Evolutionary conservation across 1,140 invertebrate genomes (phyloP).

Genomic region (Armadillidium nasatum): DNA sequence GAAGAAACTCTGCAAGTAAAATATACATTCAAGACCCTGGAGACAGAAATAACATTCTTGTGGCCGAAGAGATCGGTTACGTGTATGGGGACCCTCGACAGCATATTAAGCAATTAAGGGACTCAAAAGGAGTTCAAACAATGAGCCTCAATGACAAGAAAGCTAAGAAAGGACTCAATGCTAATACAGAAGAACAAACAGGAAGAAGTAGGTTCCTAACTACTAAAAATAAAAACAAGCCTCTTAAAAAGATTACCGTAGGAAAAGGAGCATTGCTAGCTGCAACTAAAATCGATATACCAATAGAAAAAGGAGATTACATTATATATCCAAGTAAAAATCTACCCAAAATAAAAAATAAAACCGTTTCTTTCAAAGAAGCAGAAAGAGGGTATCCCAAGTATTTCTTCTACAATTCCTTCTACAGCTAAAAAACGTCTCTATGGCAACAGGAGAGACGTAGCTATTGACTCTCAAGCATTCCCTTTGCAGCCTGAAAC

Average conservation of each 20-base stretch:
- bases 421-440: neutral
- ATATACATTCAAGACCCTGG: slow-evolving; percentile 28
- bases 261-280: neutral
- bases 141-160: neutral
- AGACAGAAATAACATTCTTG: slow-evolving; percentile 11
- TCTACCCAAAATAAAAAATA: neutral
- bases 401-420: neutral
- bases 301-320: neutral
- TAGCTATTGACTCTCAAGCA: neutral
- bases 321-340: neutral
- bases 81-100: slow-evolving; percentile 26
- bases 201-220: neutral
- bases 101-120: neutral
- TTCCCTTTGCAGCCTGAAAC: neutral
- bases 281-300: neutral
- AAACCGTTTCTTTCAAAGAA: neutral
- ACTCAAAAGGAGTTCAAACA: neutral
- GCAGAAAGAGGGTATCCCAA: neutral
- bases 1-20: slow-evolving; percentile 20
- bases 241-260: too few relatives aligned
- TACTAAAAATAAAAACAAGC: neutral
- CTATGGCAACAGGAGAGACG: neutral
- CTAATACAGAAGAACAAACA: neutral
- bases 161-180: neutral
- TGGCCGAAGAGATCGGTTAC: slow-evolving; percentile 25